A percentile compares a stretch with the other conserved stretches of the same genome.
Evolutionary conservation across 2,888 invertebrate genomes (phyloP).

Genomic region (Lottia scabra): DNA sequence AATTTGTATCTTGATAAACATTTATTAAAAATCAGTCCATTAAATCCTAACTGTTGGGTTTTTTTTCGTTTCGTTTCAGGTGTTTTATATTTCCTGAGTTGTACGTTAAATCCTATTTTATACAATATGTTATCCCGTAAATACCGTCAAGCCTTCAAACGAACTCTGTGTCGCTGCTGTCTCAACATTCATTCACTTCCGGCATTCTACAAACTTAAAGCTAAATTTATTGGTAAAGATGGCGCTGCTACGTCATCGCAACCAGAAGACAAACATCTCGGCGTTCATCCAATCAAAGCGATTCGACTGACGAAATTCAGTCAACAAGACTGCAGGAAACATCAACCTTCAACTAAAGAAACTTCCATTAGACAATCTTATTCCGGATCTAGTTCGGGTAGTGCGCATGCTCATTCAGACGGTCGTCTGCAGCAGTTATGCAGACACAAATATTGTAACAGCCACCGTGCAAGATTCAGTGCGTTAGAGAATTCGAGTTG

Average conservation of each 20-base stretch:
- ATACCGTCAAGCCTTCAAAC: slow-evolving; percentile 93
- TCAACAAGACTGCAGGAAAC: slow-evolving; percentile 13
- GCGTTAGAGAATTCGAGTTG: not conserved
- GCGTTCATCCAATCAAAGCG: slow-evolving; percentile 22
- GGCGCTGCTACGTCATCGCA: slow-evolving; percentile 1
- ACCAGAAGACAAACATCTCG: slow-evolving; percentile 7
- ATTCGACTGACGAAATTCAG: slow-evolving; percentile 30
- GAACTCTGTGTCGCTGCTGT: slow-evolving; percentile 67
- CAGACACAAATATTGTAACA: slow-evolving; percentile 35
- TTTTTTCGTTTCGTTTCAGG: slow-evolving; percentile 71
- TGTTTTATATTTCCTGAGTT: slow-evolving; percentile 90
- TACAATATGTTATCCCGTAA: slow-evolving; percentile 96
- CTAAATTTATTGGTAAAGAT: slow-evolving; percentile 29
- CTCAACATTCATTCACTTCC: slow-evolving; percentile 49
- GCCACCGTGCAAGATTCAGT: slow-evolving; percentile 18
- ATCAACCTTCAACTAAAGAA: slow-evolving; percentile 30
- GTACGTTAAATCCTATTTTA: slow-evolving; percentile 91
- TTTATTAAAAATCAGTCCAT: too few relatives aligned
- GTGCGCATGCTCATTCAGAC: slow-evolving; percentile 38
- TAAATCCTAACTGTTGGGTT: not conserved
- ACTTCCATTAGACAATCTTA: slow-evolving; percentile 21
- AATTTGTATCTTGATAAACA: too few relatives aligned
- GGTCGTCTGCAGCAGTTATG: slow-evolving; percentile 33
- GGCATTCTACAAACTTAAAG: slow-evolving; percentile 48
- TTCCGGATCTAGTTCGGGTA: slow-evolving; percentile 19